Conservation (phyloP, 2,113 vertebrate genomes). For the Dolichallabes microphthalmus region DNA sequence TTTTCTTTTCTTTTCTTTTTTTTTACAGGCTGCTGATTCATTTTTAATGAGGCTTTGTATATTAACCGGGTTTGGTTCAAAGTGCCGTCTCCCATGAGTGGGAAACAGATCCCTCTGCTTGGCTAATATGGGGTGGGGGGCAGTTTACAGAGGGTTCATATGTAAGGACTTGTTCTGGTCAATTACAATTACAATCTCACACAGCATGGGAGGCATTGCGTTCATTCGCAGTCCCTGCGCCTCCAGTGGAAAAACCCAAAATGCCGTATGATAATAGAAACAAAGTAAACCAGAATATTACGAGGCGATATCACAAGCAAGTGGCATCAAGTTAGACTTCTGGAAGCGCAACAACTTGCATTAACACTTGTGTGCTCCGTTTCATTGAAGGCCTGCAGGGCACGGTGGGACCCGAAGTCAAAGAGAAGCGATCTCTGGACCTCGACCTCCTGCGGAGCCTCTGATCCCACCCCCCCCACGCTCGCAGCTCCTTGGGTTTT, state of each 20-base stretch:
- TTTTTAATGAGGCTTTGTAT: slow-evolving; percentile 79
- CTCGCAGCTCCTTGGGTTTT: slow-evolving; percentile 64
- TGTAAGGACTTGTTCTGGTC: slow-evolving; percentile 72
- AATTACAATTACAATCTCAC: slow-evolving; percentile 77
- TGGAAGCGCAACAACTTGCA: slow-evolving; percentile 26
- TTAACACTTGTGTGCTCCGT: slow-evolving; percentile 43
- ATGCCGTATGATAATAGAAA: slow-evolving; percentile 50
- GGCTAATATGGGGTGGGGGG: slow-evolving; percentile 57
- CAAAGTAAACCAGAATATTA: not conserved
- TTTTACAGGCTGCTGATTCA: slow-evolving; percentile 69
- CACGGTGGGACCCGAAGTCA: slow-evolving; percentile 54
- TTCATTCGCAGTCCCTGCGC: slow-evolving; percentile 57
- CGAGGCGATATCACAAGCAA: not conserved
- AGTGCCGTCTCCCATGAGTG: slow-evolving; percentile 70
- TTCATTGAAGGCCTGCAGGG: slow-evolving; percentile 54
- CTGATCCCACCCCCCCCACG: slow-evolving; percentile 55
- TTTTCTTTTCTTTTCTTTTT: slow-evolving; percentile 53
- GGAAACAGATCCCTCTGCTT: slow-evolving; percentile 60
- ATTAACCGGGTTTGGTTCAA: slow-evolving; percentile 74
- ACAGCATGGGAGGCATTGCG: slow-evolving; percentile 61
- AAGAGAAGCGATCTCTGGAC: slow-evolving; percentile 47
- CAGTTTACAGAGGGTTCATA: slow-evolving; percentile 65
- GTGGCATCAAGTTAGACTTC: not conserved
- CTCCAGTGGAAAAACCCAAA: slow-evolving; percentile 58
- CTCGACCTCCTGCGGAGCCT: slow-evolving; percentile 61